phyloP scores from a whole-genome alignment of 2,113 vertebrate species.

The Albula goreensis region DNA sequence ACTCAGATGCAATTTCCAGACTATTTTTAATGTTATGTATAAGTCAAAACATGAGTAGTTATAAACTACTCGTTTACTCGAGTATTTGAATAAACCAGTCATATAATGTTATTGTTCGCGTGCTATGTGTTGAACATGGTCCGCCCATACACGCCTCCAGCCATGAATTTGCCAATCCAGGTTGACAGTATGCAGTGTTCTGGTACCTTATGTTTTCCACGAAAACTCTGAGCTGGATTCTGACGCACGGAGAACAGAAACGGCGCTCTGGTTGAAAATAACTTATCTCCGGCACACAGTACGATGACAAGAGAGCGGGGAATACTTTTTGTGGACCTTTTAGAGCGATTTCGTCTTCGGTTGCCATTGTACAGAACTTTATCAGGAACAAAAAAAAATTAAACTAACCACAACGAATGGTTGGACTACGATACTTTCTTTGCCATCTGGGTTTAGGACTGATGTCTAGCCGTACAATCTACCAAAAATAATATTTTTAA shows the following conservation, averaged over 20 bases:
- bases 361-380: background rate
- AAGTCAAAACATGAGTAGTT: too few species aligned
- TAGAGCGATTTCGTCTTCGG: background rate
- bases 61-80: too few species aligned
- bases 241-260: background rate
- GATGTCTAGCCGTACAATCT: background rate
- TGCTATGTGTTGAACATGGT: background rate
- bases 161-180: constrained; percentile 16
- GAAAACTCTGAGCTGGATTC: background rate
- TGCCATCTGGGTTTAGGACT: background rate
- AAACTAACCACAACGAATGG: constrained; percentile 2
- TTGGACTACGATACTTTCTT: background rate
- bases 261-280: background rate
- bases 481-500: background rate
- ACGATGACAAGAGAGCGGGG: background rate
- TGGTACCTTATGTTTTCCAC: constrained; percentile 2
- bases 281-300: background rate
- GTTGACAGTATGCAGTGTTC: constrained; percentile 2
- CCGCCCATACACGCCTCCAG: constrained; percentile 22
- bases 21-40: too few species aligned
- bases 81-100: background rate
- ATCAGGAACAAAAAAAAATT: background rate
- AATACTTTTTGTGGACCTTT: background rate
- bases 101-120: background rate
- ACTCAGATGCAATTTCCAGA: background rate